Base-by-base conservation (phyloP, 2,797 vertebrate species). In the Phrynocephalus guinanensis region DNA sequence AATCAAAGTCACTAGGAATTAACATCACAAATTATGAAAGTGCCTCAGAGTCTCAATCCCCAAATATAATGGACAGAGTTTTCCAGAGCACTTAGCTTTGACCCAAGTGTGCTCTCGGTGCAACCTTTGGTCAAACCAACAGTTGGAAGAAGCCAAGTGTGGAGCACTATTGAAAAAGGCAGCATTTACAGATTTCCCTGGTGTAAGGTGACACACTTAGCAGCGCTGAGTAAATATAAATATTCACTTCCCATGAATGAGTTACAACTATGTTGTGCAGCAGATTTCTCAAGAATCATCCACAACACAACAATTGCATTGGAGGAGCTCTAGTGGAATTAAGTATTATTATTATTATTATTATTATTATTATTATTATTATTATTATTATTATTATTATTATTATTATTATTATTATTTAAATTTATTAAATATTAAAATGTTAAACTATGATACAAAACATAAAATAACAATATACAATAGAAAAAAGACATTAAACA, bases 11-110 rank as follows among this genome's bases (percentile, higher is more conserved):
- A 33, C 50, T 72, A 22, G 78, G 67, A 92, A 91, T 71, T 88
- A 76, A 79, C 88, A 22, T 84, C 52, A 92, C 75, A 89, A 91
- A 89, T 63, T 60, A 88, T 0, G 2, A 72, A 90, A 86, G 52
- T 33, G 87, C 91, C 88, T 85, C 2, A 79, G 28, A 50, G 24
- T 56, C 52, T 67, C 76, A 38, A 5, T 83, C 56, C 75, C 24
- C 68, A 79, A 67, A 83, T 83, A 67, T 75, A 75, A 89, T 86
- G 52, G 82, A 83, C n/a, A 48, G 44, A 13, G 33, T 83, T 89
- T 86, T 83, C 75, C 44, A 83, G 30, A 84, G 44, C 76, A 83
- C 26, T 89, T 86, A 86, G 60, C 38, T 9, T 22, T 86, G 81
- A 86, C 85, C 56, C 73, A 28, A 80, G 50, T 75, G 11, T 66